These are phyloP conservation scores for Amiota mariae DNA, from an alignment of 2,888 invertebrate species.

Conservation along the genomic window DNA sequence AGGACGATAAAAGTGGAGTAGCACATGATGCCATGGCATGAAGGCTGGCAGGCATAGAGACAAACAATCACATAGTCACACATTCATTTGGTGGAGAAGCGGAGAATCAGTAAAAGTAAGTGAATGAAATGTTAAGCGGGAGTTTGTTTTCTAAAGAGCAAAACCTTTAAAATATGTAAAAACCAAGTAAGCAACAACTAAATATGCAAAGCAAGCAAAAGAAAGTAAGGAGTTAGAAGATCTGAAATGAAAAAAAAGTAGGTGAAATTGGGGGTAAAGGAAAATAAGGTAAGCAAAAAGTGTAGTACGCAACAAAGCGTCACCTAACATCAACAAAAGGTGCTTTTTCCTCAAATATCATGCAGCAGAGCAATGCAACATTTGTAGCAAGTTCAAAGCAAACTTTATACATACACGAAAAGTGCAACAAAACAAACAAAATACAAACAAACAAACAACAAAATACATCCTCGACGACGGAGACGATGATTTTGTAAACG, in stretches of 20 bases:
- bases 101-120: not conserved
- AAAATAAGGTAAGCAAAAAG: not conserved
- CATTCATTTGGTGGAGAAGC: too few relatives aligned
- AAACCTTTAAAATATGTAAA: slow-evolving; percentile 16
- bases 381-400: not conserved
- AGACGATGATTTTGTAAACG: slow-evolving; percentile 11
- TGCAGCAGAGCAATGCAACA: not conserved
- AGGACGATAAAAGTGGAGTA: not conserved
- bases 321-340: slow-evolving; percentile 15
- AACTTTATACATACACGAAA: slow-evolving; percentile 2
- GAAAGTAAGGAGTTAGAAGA: not conserved
- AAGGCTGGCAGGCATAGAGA: too few relatives aligned
- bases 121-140: not conserved
- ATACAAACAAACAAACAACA: slow-evolving; percentile 6
- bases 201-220: not conserved
- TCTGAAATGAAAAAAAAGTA: not conserved
- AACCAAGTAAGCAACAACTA: not conserved
- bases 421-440: slow-evolving; percentile 14
- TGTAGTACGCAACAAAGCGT: not conserved
- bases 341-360: not conserved
- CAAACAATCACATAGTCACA: too few relatives aligned
- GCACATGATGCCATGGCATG: too few relatives aligned
- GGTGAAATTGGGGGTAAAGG: not conserved
- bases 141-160: not conserved
- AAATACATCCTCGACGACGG: not conserved